Base-by-base conservation (phyloP, 1,140 invertebrate species). In the Anastrepha obliqua region DNA sequence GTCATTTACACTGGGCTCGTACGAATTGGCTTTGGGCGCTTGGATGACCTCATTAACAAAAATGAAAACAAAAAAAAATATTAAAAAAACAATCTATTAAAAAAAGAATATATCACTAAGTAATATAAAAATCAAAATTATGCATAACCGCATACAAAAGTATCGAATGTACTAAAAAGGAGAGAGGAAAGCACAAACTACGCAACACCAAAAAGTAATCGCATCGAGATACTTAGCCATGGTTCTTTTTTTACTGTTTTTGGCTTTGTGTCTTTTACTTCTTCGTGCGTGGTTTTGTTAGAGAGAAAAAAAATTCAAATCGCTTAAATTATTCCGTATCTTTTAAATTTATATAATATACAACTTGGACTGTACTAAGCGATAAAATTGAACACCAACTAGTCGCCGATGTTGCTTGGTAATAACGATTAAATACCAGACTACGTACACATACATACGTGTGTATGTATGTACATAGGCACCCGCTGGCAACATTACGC, bases 121-220 rank as follows among this genome's bases (percentile, higher is more conserved):
- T 67, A 67, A 8, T 39, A 74, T 42, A 74, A 67, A 74, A 74
- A 65, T 29, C 17, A 67, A 42, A 74, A 47, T 17, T 9, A 47
- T 44, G 39, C 39, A 47, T 42, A 74, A 44, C 13, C 42, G 44
- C 13, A 47, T 44, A 29, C 13, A 42, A 13, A 44, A 74, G 39
- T 47, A 74, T 74, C 39, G 6, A 74, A 47, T 74, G 67, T 74
- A 74, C 67, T 74, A 47, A 74, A 74, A 74, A 47, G 67, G 67
- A 44, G 67, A 74, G 42, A 47, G 67, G 11, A 15, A 42, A 74
- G 42, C 64, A 7, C 13, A 42, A 67, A 67, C 13, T 67, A 42
- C 11, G 65, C 39, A 39, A 42, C 15, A 1, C 17, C 39, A 74
- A 42, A 44, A 13, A 55, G 51, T 55, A 55, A 55, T 55, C 51